A percentile compares a stretch with the other conserved stretches of the same genome.
These are phyloP conservation scores for Potorous gilbertii DNA, from an alignment of 2,797 vertebrate genomes.

Conservation along the genomic window DNA sequence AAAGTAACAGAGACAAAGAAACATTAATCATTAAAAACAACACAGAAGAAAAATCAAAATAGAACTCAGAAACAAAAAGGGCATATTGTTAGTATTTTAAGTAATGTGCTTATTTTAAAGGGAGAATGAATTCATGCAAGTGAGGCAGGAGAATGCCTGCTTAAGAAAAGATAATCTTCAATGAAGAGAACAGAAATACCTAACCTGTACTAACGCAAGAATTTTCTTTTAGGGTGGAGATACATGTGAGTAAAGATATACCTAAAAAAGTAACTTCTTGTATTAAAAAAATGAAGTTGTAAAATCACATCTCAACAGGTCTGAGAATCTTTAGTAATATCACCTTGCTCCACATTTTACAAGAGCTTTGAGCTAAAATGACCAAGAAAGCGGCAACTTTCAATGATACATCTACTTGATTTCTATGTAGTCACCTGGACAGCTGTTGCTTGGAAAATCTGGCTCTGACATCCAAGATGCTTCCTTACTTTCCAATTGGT, in stretches of 20 bases:
- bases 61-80: neutral
- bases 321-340: neutral
- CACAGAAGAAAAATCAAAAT: neutral
- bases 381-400: neutral
- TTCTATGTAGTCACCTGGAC: neutral
- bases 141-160: neutral
- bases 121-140: neutral
- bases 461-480: neutral
- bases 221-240: neutral
- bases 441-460: neutral
- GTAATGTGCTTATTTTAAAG: neutral
- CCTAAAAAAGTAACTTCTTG: neutral
- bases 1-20: neutral
- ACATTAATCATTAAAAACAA: neutral
- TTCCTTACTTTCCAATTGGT: neutral
- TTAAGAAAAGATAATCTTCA: neutral
- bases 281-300: neutral
- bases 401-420: neutral
- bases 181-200: neutral
- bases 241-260: neutral
- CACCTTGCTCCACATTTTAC: neutral
- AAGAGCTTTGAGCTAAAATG: neutral
- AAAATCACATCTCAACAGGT: neutral
- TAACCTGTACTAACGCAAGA: neutral
- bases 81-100: neutral